A percentile compares a stretch with the other conserved stretches of the same genome.
phyloP scores from a whole-genome alignment of 2,113 vertebrate genomes.

The Xyrauchen texanus region DNA sequence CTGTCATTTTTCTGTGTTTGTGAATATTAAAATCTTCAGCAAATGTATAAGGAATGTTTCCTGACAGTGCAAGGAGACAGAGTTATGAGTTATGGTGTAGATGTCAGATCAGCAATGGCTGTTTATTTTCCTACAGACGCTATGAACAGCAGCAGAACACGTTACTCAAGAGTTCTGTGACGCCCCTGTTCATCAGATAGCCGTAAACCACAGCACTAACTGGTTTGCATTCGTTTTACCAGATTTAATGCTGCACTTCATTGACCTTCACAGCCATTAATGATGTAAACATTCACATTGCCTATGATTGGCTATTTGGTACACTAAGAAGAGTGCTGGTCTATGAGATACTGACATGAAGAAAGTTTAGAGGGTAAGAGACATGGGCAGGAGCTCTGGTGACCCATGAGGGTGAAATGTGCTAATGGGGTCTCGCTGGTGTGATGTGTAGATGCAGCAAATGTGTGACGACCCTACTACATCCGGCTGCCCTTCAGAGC shows the following conservation, averaged over 20 bases:
- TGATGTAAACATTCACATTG: slow-evolving; percentile 59
- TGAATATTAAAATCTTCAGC: slow-evolving; percentile 55
- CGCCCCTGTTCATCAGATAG: slow-evolving; percentile 62
- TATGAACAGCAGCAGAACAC: slow-evolving; percentile 46
- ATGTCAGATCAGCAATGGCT: slow-evolving; percentile 39
- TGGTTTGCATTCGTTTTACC: slow-evolving; percentile 65
- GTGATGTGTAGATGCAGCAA: slow-evolving; percentile 56
- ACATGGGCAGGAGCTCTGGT: slow-evolving; percentile 35
- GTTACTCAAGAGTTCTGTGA: slow-evolving; percentile 36
- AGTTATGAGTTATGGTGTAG: slow-evolving; percentile 54
- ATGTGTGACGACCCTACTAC: slow-evolving; percentile 36
- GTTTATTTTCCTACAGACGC: slow-evolving; percentile 42
- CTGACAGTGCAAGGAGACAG: slow-evolving; percentile 35
- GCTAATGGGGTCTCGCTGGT: slow-evolving; percentile 65
- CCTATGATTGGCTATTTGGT: slow-evolving; percentile 52
- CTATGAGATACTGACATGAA: background rate
- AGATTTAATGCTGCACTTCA: slow-evolving; percentile 58
- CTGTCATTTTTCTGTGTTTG: slow-evolving; percentile 59
- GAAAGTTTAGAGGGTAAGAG: background rate
- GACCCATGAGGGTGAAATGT: slow-evolving; percentile 71
- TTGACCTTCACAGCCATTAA: slow-evolving; percentile 63
- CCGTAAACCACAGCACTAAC: slow-evolving; percentile 56
- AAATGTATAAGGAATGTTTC: slow-evolving; percentile 52
- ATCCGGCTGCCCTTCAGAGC: background rate
- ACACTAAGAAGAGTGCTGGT: background rate